Evolutionary conservation across 2,888 invertebrate genomes (phyloP).

Genomic region (Capitulum mitella): DNA sequence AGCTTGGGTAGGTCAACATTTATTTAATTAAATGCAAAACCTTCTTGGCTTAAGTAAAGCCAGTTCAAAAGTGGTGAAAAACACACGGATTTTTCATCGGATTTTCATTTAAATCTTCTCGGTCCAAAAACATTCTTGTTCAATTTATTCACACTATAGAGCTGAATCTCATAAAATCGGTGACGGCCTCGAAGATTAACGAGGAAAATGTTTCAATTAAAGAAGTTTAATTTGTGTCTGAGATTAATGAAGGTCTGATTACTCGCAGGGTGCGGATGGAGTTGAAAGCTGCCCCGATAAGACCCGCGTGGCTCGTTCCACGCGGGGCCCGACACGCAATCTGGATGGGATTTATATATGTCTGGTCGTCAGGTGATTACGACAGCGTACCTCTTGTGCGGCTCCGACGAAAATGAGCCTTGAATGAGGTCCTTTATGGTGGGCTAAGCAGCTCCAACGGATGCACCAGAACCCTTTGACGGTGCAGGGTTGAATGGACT

Average conservation of each 20-base stretch:
- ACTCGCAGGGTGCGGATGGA: not conserved
- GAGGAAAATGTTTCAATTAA: constrained; percentile 23
- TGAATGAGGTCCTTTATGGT: not conserved
- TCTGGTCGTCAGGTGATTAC: not conserved
- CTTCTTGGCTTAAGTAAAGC: not conserved
- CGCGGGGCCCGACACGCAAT: no score
- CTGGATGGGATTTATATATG: not conserved
- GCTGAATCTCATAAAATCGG: constrained; percentile 14
- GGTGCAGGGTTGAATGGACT: not conserved
- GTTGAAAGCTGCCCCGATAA: not conserved
- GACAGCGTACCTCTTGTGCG: not conserved
- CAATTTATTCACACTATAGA: not conserved
- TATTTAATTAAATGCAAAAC: not conserved
- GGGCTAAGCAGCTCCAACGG: not conserved
- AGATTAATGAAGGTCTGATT: constrained; percentile 18
- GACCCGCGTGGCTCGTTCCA: not conserved
- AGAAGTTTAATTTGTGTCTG: constrained; percentile 15
- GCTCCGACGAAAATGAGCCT: not conserved
- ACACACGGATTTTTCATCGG: not conserved
- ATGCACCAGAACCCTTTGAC: not conserved
- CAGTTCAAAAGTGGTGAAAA: not conserved
- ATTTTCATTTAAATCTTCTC: not conserved
- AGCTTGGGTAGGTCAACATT: not conserved
- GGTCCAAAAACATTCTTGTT: not conserved
- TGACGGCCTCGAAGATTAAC: not conserved